Evolutionary conservation across 1,140 invertebrate genomes (phyloP), one percentile per base, ranked within the genome.

Genomic region (Euwallacea similis): DNA sequence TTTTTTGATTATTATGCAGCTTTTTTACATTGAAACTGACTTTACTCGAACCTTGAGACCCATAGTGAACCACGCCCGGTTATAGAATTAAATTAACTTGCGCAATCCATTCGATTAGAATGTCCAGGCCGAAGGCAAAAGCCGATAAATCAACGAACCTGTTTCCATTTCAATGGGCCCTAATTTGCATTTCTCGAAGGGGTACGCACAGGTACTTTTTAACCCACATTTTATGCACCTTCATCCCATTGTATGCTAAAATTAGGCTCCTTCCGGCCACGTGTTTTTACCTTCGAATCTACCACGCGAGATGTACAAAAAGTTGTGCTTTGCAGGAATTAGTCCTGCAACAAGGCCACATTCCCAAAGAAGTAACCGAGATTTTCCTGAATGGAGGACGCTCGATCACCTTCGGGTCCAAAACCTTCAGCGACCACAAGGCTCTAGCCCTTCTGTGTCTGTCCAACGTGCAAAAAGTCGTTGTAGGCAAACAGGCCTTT

Each of bases 381-480:
- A 80, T 91, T 21, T 85, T 87, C 15, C 81, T 91, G 2, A 83
- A 79, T 4, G 87, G 86, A 11, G 87, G 86, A 8, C 81, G 84
- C 42, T 84, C 85, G 42, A 73, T 91, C 21, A 81, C 82, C 47
- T 86, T 91, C 69, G 83, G 84, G 43, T 73, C 83, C 0, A 80
- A 83, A 70, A 79, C 83, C 0, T 79, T 86, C 46, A 77, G 77
- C 8, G 79, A 81, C 0, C 84, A 81, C 81, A 79, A 33, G 75
- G 83, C 55, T 13, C 74, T 88, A 64, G 80, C 83, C 66, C 76
- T 83, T 7, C 80, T 87, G 1, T 79, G 80, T 46, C 80, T 87
- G 10, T 82, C 83, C 6, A 82, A 81, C 11, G 83, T 85, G 53
- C 78, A 81, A 58, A 82, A 78, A 16, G 75, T 88, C 16, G 80